Evolutionary conservation across 2,888 invertebrate genomes (phyloP).

Genomic region (Neoscelio sp.): DNA sequence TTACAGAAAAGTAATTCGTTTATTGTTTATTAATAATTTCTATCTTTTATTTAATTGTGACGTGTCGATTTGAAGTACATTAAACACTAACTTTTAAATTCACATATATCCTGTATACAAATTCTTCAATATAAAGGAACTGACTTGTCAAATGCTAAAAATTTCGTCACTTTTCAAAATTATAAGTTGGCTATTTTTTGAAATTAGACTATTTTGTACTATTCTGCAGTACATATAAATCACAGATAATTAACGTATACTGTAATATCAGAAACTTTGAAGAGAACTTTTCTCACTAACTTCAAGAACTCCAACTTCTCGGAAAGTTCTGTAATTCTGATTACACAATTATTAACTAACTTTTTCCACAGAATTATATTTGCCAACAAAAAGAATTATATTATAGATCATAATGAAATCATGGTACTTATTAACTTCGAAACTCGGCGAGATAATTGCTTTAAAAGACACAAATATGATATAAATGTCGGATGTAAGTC

Average conservation of each 20-base stretch:
- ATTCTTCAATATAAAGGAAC: too few relatives aligned
- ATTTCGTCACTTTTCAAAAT: too few relatives aligned
- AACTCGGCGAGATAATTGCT: conserved; percentile 37
- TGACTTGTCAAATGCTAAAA: too few relatives aligned
- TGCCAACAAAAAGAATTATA: conserved; percentile 29
- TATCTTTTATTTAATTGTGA: too few relatives aligned
- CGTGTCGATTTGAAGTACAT: too few relatives aligned
- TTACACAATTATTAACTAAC: conserved; percentile 45
- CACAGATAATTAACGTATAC: background rate
- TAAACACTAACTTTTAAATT: too few relatives aligned
- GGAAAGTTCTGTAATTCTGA: conserved; percentile 44
- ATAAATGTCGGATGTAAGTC: conserved; percentile 41
- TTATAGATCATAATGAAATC: conserved; percentile 50
- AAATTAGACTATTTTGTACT: background rate
- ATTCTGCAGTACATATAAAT: background rate
- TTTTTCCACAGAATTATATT: conserved; percentile 47
- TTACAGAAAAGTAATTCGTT: too few relatives aligned
- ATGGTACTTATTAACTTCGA: conserved; percentile 30
- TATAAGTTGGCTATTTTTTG: background rate
- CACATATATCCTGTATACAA: too few relatives aligned
- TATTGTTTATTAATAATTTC: too few relatives aligned
- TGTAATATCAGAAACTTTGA: conserved; percentile 28
- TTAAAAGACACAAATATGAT: conserved; percentile 44
- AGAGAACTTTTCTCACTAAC: conserved; percentile 48
- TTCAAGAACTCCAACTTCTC: conserved; percentile 34